Conservation (phyloP, 1,140 invertebrate species). For the Caenorhabditis inopinata region DNA sequence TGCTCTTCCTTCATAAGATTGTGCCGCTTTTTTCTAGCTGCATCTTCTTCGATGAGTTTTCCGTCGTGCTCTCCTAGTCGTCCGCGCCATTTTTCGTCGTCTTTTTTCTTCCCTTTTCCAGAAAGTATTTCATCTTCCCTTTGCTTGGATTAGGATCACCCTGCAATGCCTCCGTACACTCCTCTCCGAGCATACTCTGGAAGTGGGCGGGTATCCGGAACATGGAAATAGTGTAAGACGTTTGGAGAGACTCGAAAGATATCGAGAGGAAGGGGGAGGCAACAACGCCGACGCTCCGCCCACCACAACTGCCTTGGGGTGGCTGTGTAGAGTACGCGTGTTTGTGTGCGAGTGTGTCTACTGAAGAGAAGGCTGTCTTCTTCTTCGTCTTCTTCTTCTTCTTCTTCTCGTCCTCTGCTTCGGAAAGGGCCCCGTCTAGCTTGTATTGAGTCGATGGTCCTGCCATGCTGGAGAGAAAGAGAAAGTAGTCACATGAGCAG, state of each 20-base stretch:
- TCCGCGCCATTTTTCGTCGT: too few relatives aligned
- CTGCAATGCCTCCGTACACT: neutral
- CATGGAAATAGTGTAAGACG: neutral
- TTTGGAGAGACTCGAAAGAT: neutral
- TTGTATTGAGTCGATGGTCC: too few relatives aligned
- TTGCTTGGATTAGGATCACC: slow-evolving; percentile 11
- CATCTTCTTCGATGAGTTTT: too few relatives aligned
- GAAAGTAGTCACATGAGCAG: too few relatives aligned
- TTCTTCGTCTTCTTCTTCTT: neutral
- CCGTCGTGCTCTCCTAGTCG: neutral
- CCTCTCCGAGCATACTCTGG: neutral
- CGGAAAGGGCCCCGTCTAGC: neutral
- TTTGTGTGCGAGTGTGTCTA: neutral
- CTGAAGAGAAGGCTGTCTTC: too few relatives aligned
- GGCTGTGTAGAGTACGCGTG: neutral
- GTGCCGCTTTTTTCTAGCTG: neutral
- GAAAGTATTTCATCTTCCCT: neutral
- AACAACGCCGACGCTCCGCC: neutral
- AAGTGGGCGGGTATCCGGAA: neutral
- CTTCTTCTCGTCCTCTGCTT: neutral
- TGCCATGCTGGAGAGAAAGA: too few relatives aligned
- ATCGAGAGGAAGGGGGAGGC: neutral
- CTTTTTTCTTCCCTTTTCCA: neutral
- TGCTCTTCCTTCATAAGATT: neutral
- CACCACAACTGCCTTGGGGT: neutral